A percentile compares a stretch with the other conserved stretches of the same genome.
Evolutionary conservation across 2,113 vertebrate genomes (phyloP).

Genomic region (Grallaria varia): DNA sequence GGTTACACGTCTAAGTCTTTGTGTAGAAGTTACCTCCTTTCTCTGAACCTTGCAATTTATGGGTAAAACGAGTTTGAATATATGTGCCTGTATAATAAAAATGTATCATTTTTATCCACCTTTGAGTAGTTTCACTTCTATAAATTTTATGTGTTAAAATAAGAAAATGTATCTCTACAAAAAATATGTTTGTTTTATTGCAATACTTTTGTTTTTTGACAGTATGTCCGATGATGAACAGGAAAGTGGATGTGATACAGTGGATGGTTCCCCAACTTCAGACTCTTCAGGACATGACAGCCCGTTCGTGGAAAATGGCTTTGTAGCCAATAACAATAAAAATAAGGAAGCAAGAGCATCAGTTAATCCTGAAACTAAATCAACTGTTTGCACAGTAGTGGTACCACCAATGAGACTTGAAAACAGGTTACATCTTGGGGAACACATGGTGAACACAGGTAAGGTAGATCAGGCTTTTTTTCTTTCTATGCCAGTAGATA

Average conservation of each 20-base stretch:
- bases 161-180: background rate
- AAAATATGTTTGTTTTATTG: background rate
- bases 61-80: background rate
- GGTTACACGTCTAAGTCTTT: background rate
- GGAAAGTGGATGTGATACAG: slow-evolving; percentile 92
- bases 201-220: background rate
- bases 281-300: slow-evolving; percentile 87
- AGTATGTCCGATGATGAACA: slow-evolving; percentile 97
- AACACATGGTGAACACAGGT: slow-evolving; percentile 83
- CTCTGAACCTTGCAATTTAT: background rate
- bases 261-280: slow-evolving; percentile 89
- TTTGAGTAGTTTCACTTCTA: background rate
- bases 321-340: slow-evolving; percentile 82
- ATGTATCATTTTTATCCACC: background rate
- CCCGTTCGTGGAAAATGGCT: slow-evolving; percentile 84
- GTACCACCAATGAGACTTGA: slow-evolving; percentile 89
- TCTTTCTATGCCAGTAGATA: background rate
- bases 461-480: background rate
- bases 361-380: slow-evolving; percentile 80
- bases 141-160: background rate
- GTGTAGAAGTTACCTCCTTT: background rate
- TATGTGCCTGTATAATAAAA: background rate
- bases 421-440: slow-evolving; percentile 77
- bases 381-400: slow-evolving; percentile 86
- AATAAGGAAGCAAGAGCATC: slow-evolving; percentile 75